A percentile compares a stretch with the other conserved stretches of the same genome.
Evolutionary conservation across 2,888 invertebrate species (phyloP).

Genomic region (Choristoneura rosaceana): DNA sequence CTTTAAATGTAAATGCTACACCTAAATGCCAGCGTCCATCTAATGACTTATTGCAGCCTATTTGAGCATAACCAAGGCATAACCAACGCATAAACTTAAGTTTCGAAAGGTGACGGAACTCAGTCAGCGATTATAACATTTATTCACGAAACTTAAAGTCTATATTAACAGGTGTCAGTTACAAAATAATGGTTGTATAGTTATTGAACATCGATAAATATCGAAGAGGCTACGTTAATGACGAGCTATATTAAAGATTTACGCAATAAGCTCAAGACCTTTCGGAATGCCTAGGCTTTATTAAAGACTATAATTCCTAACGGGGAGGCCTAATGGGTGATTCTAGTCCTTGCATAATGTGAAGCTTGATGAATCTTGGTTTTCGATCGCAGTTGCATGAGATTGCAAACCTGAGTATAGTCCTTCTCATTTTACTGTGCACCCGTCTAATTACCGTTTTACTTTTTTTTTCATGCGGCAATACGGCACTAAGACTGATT

Average conservation of each 20-base stretch:
- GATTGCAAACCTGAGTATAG: no score
- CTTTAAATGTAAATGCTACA: slow-evolving; percentile 15
- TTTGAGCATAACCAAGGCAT: slow-evolving; percentile 16
- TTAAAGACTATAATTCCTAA: slow-evolving; percentile 1
- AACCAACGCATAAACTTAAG: slow-evolving; percentile 14
- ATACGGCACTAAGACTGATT: no score
- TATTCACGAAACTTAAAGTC: slow-evolving; percentile 1
- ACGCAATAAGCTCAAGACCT: slow-evolving; percentile 2
- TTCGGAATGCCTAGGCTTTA: slow-evolving; percentile 4
- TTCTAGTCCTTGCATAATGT: background rate
- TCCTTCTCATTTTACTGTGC: no score
- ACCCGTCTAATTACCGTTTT: no score
- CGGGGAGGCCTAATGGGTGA: background rate
- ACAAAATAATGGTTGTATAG: slow-evolving; percentile 7
- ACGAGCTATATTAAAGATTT: slow-evolving; percentile 1
- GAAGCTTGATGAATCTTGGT: background rate
- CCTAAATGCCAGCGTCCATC: slow-evolving; percentile 27
- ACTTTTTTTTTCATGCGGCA: no score
- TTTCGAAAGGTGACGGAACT: slow-evolving; percentile 20
- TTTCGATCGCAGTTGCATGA: no score
- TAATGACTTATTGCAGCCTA: slow-evolving; percentile 26
- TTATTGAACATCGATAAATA: slow-evolving; percentile 26
- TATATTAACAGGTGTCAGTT: background rate
- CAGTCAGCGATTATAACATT: background rate
- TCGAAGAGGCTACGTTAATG: slow-evolving; percentile 28